Base-by-base conservation (phyloP, 2,888 invertebrate genomes). In the Adineta ricciae region DNA sequence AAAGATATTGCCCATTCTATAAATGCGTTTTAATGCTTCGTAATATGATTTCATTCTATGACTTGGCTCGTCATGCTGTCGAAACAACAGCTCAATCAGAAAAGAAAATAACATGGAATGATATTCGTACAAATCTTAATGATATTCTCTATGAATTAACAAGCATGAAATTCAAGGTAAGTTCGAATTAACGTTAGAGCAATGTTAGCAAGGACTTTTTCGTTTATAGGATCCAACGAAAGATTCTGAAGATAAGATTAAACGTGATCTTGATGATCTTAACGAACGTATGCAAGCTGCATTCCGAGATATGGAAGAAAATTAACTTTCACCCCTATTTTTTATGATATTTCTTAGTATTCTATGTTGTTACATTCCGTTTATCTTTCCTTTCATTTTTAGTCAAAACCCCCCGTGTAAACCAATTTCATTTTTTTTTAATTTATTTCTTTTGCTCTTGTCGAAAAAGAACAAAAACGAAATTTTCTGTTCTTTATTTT, bases 1-100 rank as follows among this genome's bases (percentile, higher is more conserved):
- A 5, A 87, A 90, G 98, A 87, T 98, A 96, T 93, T 99, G 99
- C 90, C 99, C 99, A 89, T 99, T 99, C 93, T 99, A 98, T 93
- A 99, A 99, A 93, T 98, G 98, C 27, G 96, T 96, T 86, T 98
- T 97, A 88, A 99, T 99, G 98, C 91, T 99, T 90, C 94, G 93
- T 91, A 99, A 99, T 93, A 97, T 99, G 92, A 97, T 99, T 89
- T 93, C 95, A 85, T 96, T 99, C 92, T 99, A 98, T 92, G 99
- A 99, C 91, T 94, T 97, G 94, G 94, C 99, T 54, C 94, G 96
- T 87, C 98, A 98, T 91, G 95, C 97, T 1, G 97, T 99, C 2
- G 98, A 99, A 92, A 94, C 95, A 87, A 99, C 99, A 49, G 96
- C 98, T 85, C 97, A 98, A 92, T 96, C 96, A 78, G 99, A 99